Evolutionary conservation across 2,113 vertebrate genomes (phyloP).

Genomic region (Todiramphus chloris): DNA sequence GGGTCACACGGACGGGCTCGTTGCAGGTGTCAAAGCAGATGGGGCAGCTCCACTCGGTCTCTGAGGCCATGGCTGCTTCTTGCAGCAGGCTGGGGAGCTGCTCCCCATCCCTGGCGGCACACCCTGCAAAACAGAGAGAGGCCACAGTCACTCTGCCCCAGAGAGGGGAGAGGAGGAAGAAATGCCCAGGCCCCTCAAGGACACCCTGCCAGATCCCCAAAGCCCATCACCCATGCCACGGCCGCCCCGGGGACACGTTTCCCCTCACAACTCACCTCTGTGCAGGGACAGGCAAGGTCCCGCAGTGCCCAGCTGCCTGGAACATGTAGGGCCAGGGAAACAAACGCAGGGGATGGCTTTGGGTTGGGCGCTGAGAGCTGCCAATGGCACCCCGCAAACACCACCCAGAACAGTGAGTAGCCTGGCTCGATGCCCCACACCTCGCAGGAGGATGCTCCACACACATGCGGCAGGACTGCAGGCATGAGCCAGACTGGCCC

Average conservation of each 20-base stretch:
- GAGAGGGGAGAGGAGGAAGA: background rate
- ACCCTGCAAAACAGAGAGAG: background rate
- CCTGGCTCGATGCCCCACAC: background rate
- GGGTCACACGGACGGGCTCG: too few relatives aligned
- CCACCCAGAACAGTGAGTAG: background rate
- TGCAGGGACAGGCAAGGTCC: background rate
- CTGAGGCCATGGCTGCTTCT: too few relatives aligned
- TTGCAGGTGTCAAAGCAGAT: too few relatives aligned
- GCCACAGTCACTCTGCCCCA: background rate
- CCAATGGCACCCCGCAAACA: background rate
- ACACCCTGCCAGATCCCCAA: background rate
- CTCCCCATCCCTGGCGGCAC: too few relatives aligned
- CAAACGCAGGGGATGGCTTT: background rate
- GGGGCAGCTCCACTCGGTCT: too few relatives aligned
- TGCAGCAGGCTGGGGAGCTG: too few relatives aligned
- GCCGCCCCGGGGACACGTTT: fast-evolving
- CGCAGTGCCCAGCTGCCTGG: fast-evolving
- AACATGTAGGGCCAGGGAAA: background rate
- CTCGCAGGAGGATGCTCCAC: too few relatives aligned
- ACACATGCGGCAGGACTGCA: background rate
- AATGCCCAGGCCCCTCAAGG: background rate
- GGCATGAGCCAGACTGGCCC: background rate
- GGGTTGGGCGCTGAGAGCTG: background rate
- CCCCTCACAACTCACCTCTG: background rate
- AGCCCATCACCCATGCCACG: fast-evolving